Base-by-base conservation (phyloP, 1,140 invertebrate genomes). In the Metopolophium dirhodum region DNA sequence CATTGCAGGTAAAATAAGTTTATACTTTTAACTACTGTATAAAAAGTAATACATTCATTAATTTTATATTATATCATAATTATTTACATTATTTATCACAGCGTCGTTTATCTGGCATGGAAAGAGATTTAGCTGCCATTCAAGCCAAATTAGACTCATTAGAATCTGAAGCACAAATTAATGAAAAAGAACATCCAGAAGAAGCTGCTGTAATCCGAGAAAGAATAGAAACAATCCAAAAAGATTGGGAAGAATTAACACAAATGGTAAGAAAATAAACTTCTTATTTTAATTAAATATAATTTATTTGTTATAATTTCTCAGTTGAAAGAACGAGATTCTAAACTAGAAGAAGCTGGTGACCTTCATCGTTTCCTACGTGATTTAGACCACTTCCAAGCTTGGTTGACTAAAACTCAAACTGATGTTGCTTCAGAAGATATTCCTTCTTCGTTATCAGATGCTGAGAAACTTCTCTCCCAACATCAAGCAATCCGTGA, bases 321-420 rank as follows among this genome's bases (percentile, higher is more conserved):
- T 92, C 94, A 97, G 97, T 96, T 99, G 93, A 99, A 99, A 96
- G 99, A 99, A 94, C 97, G 99, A 92, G 99, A 99, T 95, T 97
- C 99, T 1, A 99, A 99, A 95, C 95, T 99, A 95, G 99, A 99
- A 95, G 99, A 99, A 95, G 99, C 99, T 85, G 99, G 99, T 94
- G 99, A 99, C 95, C 96, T 99, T 93, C 99, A 99, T 95, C 97
- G 99, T 91, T 99, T 99, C 97, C 96, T 99, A 94, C 97, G 99
- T 83, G 99, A 99, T 95, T 96, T 99, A 94, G 99, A 99, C 95
- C 99, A 99, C 96, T 99, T 99, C 98, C 99, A 99, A 95, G 97
- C 98, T 1, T 99, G 99, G 99, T 96, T 99, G 93, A 99, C 99
- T 86, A 99, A 99, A 95, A 99, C 99, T 0, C 99, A 99, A 95